These are phyloP conservation scores for Chrysoperla carnea DNA, from an alignment of 1,140 invertebrate genomes.

Conservation along the genomic window DNA sequence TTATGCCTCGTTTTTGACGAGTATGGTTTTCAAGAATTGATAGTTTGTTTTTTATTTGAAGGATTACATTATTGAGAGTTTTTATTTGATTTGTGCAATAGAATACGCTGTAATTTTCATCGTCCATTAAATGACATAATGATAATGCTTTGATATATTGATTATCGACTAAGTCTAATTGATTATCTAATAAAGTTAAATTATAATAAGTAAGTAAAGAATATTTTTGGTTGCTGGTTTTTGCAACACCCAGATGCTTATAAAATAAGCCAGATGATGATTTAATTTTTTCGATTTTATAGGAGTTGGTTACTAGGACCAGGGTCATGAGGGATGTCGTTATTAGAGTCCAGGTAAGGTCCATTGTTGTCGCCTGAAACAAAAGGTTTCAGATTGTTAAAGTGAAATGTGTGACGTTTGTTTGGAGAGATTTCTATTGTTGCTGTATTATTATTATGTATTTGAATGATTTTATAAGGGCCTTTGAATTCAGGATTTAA, in stretches of 20 bases:
- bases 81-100: constrained; percentile 2
- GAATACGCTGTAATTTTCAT: not conserved
- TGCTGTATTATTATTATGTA: constrained; percentile 6
- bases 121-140: not conserved
- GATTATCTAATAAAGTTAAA: constrained; percentile 3
- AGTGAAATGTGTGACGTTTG: constrained; percentile 6
- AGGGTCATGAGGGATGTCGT: no score
- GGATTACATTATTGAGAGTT: constrained; percentile 3
- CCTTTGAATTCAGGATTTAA: constrained; percentile 6
- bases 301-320: no score
- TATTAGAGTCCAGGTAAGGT: no score
- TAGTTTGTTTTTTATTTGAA: constrained; percentile 1
- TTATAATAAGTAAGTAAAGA: constrained; percentile 6
- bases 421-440: constrained; percentile 5
- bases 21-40: not conserved
- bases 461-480: constrained; percentile 6
- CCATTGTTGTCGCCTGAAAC: not conserved
- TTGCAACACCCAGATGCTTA: constrained; percentile 4
- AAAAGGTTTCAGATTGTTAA: no score
- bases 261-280: constrained; percentile 5
- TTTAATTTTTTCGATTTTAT: constrained; percentile 1
- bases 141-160: not conserved
- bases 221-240: constrained; percentile 5
- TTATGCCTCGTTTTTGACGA: constrained; percentile 8
- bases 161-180: not conserved